A percentile compares a stretch with the other conserved stretches of the same genome.
Evolutionary conservation across 2,888 invertebrate species (phyloP).

Genomic region (Alentia gelatinosa): DNA sequence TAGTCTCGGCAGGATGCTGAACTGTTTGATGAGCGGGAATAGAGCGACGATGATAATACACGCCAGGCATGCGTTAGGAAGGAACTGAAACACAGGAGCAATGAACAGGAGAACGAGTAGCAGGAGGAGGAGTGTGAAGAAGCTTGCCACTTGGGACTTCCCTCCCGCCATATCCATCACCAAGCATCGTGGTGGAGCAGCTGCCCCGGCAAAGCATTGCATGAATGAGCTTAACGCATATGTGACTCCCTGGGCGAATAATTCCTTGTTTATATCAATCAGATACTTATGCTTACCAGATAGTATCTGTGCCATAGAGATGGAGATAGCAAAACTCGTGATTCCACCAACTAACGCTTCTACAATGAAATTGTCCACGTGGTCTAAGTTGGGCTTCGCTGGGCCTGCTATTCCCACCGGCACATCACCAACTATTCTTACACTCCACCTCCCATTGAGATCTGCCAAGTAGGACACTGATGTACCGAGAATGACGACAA

Average conservation of each 20-base stretch:
- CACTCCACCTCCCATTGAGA: not conserved
- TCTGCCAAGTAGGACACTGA: not conserved
- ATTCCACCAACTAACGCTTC: conserved; percentile 57
- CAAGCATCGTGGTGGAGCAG: conserved; percentile 79
- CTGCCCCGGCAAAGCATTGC: conserved; percentile 80
- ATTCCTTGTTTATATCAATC: conserved; percentile 71
- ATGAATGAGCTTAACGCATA: conserved; percentile 80
- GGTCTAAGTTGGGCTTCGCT: conserved; percentile 71
- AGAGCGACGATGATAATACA: conserved; percentile 81
- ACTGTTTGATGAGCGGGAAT: conserved; percentile 84
- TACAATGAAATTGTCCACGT: not conserved
- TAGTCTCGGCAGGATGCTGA: conserved; percentile 85
- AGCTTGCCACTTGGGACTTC: conserved; percentile 70
- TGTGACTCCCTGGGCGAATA: conserved; percentile 80
- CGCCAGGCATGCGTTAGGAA: conserved; percentile 79
- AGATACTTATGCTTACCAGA: conserved; percentile 65
- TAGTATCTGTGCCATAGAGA: conserved; percentile 64
- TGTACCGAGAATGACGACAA: conserved; percentile 74
- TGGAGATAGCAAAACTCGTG: not conserved
- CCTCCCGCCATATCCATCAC: conserved; percentile 77
- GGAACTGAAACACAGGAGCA: conserved; percentile 73
- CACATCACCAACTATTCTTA: conserved; percentile 65
- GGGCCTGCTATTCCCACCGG: conserved; percentile 75
- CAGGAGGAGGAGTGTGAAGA: conserved; percentile 74
- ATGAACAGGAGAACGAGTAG: conserved; percentile 75